Conservation (phyloP, 1,140 invertebrate genomes). For the Homarus americanus region DNA sequence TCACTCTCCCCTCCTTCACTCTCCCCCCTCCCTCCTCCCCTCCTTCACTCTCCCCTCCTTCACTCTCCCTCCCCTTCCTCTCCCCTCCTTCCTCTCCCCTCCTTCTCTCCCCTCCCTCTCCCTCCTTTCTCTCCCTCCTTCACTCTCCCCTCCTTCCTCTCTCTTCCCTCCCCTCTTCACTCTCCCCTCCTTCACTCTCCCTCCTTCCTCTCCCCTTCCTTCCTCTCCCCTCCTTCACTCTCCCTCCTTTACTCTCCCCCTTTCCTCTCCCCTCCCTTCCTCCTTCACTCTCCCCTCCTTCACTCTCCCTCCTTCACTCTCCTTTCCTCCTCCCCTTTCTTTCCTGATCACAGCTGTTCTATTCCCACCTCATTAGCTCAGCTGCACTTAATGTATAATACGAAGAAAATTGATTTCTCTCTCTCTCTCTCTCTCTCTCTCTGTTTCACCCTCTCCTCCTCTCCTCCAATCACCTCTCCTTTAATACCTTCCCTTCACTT, state of each 20-base stretch:
- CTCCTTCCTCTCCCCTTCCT: not conserved
- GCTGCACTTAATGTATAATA: too few species aligned
- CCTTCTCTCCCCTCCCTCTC: not conserved
- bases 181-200: not conserved
- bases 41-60: not conserved
- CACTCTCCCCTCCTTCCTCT: too few species aligned
- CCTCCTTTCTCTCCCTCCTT: not conserved
- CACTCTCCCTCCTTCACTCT: slow-evolving; percentile 22
- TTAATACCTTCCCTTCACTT: slow-evolving; percentile 43
- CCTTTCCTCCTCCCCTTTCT: not conserved
- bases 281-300: not conserved
- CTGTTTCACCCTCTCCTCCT: not conserved
- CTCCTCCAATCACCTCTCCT: slow-evolving; percentile 18
- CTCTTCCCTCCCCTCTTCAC: not conserved
- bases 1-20: not conserved
- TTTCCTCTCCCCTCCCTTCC: not conserved
- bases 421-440: slow-evolving; percentile 10
- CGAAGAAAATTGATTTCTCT: slow-evolving; percentile 12
- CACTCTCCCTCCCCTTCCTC: not conserved
- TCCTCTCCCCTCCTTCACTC: not conserved
- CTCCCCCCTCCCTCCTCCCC: not conserved
- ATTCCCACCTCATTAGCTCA: too few species aligned
- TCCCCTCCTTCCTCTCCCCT: not conserved
- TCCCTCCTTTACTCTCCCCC: not conserved
- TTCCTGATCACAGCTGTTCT: slow-evolving; percentile 3